phyloP scores from a whole-genome alignment of 2,113 vertebrate species.

The Sorex fumeus region DNA sequence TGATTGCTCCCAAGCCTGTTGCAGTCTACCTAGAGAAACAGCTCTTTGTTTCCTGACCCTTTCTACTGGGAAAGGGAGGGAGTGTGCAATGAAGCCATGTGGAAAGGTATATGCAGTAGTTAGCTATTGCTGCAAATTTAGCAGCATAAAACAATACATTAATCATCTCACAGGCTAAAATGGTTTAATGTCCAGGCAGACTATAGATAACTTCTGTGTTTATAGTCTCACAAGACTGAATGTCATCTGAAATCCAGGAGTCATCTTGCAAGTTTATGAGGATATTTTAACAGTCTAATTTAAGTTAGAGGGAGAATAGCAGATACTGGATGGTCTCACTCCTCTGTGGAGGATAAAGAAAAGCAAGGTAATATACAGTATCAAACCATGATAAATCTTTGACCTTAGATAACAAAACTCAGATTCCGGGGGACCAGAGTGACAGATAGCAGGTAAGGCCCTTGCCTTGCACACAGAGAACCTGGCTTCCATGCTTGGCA shows the following conservation, averaged over 20 bases:
- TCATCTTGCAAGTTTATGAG: neutral
- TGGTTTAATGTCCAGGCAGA: neutral
- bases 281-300: neutral
- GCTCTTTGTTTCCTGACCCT: neutral
- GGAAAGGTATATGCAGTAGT: neutral
- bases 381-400: neutral
- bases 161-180: neutral
- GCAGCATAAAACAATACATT: constrained; percentile 2
- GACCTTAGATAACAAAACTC: no score
- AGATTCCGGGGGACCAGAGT: no score
- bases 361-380: neutral
- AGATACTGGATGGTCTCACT: neutral
- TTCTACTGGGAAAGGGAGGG: neutral
- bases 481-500: neutral
- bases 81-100: neutral
- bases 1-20: neutral
- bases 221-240: neutral
- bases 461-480: neutral
- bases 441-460: neutral
- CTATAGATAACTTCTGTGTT: neutral
- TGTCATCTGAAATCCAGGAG: neutral
- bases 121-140: neutral
- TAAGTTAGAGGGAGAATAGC: neutral
- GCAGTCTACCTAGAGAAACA: neutral
- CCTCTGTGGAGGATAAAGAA: neutral